Evolutionary conservation across 2,797 vertebrate species (phyloP).

Genomic region (Leptodactylus fallax): DNA sequence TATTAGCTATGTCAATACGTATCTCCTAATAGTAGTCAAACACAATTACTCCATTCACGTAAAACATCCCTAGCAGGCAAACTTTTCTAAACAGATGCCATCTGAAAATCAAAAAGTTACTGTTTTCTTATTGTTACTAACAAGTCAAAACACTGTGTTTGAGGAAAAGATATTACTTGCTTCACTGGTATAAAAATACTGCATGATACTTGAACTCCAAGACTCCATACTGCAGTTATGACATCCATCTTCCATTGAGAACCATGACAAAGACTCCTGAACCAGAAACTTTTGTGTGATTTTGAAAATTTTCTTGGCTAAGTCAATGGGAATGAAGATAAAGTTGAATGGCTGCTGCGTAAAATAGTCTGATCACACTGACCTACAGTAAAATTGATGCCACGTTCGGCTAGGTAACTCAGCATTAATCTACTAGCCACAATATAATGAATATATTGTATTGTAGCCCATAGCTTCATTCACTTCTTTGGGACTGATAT

Average conservation of each 20-base stretch:
- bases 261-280: not conserved
- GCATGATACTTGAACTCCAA: not conserved
- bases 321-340: not conserved
- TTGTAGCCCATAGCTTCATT: too few species aligned
- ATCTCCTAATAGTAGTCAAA: slow-evolving; percentile 26
- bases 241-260: not conserved
- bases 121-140: slow-evolving; percentile 9
- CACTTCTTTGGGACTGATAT: too few species aligned
- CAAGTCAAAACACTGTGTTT: slow-evolving; percentile 1
- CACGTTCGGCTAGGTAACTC: not conserved
- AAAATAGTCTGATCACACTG: not conserved
- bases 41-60: slow-evolving; percentile 38
- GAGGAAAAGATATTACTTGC: not conserved
- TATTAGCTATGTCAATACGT: slow-evolving; percentile 56
- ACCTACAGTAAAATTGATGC: not conserved
- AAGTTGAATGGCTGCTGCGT: not conserved
- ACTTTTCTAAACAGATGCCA: not conserved
- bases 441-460: not conserved
- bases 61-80: slow-evolving; percentile 17
- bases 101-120: slow-evolving; percentile 16
- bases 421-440: not conserved
- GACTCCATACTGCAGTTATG: not conserved
- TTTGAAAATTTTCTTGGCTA: not conserved
- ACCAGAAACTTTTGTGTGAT: too few species aligned
- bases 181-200: not conserved